phyloP scores from a whole-genome alignment of 2,113 vertebrate genomes.

The Petrocephalus microphthalmus region DNA sequence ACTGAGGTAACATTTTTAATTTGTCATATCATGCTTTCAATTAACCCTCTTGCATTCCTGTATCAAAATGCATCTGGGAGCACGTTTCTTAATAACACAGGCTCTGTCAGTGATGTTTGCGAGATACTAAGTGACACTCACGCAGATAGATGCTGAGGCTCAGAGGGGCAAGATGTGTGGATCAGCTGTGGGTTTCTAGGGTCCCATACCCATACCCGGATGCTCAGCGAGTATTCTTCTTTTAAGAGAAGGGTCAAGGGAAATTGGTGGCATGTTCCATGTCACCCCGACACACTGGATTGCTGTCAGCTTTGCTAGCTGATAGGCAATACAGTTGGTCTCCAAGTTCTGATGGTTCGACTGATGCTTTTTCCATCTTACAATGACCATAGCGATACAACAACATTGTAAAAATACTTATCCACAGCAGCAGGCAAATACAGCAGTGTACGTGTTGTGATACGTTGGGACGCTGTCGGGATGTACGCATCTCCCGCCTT shows the following conservation, averaged over 20 bases:
- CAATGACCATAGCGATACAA: no score
- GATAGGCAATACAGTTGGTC: not conserved
- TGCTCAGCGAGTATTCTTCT: no score
- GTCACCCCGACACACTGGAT: not conserved
- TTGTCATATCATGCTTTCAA: not conserved
- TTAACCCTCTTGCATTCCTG: not conserved
- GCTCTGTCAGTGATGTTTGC: not conserved
- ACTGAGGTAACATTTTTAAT: not conserved
- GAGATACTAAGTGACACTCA: not conserved
- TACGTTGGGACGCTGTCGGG: no score
- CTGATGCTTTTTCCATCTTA: no score
- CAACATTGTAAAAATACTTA: no score
- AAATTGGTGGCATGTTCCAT: not conserved
- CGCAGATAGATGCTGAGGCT: not conserved
- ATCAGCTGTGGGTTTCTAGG: not conserved
- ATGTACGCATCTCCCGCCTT: no score
- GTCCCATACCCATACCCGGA: not conserved
- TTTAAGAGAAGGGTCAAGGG: not conserved
- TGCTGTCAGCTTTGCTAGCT: conserved; percentile 11
- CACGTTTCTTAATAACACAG: not conserved
- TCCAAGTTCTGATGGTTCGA: no score
- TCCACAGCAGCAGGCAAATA: no score
- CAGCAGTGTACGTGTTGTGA: no score
- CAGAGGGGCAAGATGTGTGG: not conserved
- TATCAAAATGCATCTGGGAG: not conserved